Evolutionary conservation across 2,113 vertebrate species (phyloP).

Genomic region (Xiphophorus hellerii): DNA sequence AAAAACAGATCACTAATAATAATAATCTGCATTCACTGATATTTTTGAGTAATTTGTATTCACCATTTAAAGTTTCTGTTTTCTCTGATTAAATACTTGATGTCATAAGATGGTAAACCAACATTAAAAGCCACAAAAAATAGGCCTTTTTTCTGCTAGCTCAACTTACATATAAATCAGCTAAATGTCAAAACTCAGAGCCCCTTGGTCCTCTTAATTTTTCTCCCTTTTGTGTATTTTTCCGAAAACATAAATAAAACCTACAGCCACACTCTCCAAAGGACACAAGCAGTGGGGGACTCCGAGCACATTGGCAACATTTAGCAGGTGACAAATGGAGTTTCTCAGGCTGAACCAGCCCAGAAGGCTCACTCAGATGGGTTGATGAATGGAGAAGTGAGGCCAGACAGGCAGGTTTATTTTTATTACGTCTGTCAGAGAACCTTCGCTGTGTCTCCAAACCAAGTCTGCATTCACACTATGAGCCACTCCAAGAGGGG

Average conservation of each 20-base stretch:
- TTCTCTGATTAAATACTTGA: not conserved
- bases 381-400: constrained; percentile 91
- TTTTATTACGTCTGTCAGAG: constrained; percentile 92
- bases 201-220: constrained; percentile 1
- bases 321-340: constrained; percentile 77
- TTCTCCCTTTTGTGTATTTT: constrained; percentile 22
- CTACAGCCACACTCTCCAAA: constrained; percentile 48
- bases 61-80: constrained; percentile 2
- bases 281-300: constrained; percentile 46
- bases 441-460: constrained; percentile 67
- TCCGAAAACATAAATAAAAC: constrained; percentile 64
- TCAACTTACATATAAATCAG: not conserved
- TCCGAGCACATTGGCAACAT: constrained; percentile 63
- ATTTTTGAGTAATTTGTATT: not conserved
- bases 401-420: constrained; percentile 89
- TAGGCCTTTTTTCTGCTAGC: not conserved
- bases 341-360: constrained; percentile 68
- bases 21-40: not conserved
- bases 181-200: constrained; percentile 1
- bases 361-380: constrained; percentile 84
- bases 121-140: not conserved
- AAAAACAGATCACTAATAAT: not conserved
- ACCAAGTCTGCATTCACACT: constrained; percentile 79
- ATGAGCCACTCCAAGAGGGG: constrained; percentile 65
- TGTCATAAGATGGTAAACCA: not conserved